These are phyloP conservation scores for Callorhinus ursinus DNA, from an alignment of 2,113 vertebrate genomes.

Conservation along the genomic window DNA sequence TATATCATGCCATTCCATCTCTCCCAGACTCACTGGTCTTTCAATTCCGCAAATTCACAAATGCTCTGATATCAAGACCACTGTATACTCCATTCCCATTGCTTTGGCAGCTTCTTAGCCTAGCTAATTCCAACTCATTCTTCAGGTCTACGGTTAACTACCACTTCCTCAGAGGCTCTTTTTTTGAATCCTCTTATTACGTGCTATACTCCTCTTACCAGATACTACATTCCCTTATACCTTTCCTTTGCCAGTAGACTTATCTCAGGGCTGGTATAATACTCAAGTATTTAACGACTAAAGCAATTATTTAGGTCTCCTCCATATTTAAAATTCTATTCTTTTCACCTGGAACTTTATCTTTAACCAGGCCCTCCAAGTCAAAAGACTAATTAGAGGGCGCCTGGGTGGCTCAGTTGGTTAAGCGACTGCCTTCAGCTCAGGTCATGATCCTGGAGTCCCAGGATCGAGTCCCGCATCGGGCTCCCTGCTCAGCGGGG, in stretches of 20 bases:
- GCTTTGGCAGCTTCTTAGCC: not conserved
- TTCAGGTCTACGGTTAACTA: not conserved
- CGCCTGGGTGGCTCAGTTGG: no score
- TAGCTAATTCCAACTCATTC: conserved; percentile 15
- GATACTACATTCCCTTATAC: not conserved
- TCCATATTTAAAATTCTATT: not conserved
- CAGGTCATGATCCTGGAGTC: no score
- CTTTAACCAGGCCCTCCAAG: not conserved
- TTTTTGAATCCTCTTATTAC: not conserved
- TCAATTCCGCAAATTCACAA: not conserved
- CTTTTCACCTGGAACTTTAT: not conserved
- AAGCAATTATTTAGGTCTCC: conserved; percentile 2
- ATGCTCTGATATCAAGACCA: not conserved
- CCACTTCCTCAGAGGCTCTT: not conserved
- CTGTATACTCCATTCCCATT: not conserved
- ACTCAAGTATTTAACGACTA: not conserved
- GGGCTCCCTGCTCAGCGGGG: no score
- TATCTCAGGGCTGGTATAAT: not conserved
- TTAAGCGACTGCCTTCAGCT: no score
- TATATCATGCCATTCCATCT: not conserved
- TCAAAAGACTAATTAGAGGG: not conserved
- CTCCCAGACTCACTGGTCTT: not conserved
- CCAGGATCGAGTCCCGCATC: no score
- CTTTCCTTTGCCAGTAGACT: not conserved
- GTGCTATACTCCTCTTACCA: not conserved